These are phyloP conservation scores for Caenorhabditis sulstoni DNA, from an alignment of 2,888 invertebrate genomes.

Conservation along the genomic window DNA sequence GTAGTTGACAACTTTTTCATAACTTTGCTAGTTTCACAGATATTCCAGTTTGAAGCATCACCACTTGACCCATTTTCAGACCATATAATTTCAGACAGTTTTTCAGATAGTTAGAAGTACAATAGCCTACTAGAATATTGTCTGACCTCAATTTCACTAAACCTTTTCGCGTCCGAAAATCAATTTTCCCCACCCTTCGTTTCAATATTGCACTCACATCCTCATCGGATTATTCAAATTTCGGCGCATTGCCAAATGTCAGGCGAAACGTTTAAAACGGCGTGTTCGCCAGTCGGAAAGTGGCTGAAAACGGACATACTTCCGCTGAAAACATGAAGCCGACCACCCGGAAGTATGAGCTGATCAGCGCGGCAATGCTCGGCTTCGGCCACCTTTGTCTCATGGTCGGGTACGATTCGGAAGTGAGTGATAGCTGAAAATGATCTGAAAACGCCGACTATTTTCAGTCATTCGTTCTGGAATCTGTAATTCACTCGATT, in stretches of 20 bases:
- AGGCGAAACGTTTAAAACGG: constrained; percentile 8
- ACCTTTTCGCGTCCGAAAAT: too few species aligned
- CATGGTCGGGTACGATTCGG: constrained; percentile 65
- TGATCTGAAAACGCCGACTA: background rate
- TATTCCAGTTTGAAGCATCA: too few species aligned
- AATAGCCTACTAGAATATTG: too few species aligned
- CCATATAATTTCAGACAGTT: too few species aligned
- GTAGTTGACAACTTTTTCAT: too few species aligned
- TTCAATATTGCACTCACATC: too few species aligned
- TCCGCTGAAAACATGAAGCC: background rate
- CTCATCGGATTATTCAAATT: too few species aligned
- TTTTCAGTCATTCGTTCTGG: constrained; percentile 64
- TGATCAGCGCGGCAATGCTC: constrained; percentile 62
- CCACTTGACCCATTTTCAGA: too few species aligned
- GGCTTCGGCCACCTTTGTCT: constrained; percentile 69
- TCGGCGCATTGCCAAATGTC: background rate
- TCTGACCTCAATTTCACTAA: too few species aligned
- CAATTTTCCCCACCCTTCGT: too few species aligned
- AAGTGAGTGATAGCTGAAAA: constrained; percentile 1
- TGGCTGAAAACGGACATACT: background rate
- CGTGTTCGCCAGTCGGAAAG: background rate
- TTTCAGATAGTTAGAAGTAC: too few species aligned
- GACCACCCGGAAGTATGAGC: constrained; percentile 47
- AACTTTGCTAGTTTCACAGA: too few species aligned
- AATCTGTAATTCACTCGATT: constrained; percentile 67